Evolutionary conservation across 2,113 vertebrate species (phyloP), one percentile per base, ranked within the genome.

Genomic region (Platichthys flesus): DNA sequence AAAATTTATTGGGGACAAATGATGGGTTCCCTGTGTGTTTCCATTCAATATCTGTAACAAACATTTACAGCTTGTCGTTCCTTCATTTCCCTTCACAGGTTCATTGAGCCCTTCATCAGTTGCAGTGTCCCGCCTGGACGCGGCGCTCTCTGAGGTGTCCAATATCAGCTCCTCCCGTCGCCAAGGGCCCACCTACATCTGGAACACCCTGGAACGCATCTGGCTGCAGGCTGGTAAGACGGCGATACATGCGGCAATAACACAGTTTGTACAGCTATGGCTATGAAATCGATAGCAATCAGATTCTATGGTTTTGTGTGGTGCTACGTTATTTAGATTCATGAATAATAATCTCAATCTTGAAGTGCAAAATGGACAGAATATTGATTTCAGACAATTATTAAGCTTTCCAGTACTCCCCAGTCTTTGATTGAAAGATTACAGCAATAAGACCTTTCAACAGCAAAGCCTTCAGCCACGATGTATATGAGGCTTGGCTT

Each of bases 181-280:
- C 64, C 97, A 98, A 45, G 97, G 97, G 24, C 98, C 97, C 54
- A 76, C 94, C 88, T 96, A 96, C 82, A 94, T 98, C 68, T 98
- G 98, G 98, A 95, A 94, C 79, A 95, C 95, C 0, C 95, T 99
- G 75, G 96, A 98, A 78, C 95, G 96, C 90, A 99, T 99, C 67
- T 99, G 98, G 98, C 94, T 99, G 20, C 97, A 97, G 90, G 96
- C 98, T 83, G 98, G 98, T 99, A 94, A 89, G 95, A 91, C 16
- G 45, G 24, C 28, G 6, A 82, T 28, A 64, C 55, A 47, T 9
- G 23, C 14, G 18, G 66, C 40, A 15, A 12, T 15, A 23, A 31
- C 51, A 28, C 23, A 58, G 13, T 35, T 68, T n/a, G 59, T 1
- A 24, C 21, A 13, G 21, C 54, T 56, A 56, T 24, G 9, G 9